These are phyloP conservation scores for Callionymus lyra DNA, from an alignment of 2,113 vertebrate genomes.

Conservation along the genomic window DNA sequence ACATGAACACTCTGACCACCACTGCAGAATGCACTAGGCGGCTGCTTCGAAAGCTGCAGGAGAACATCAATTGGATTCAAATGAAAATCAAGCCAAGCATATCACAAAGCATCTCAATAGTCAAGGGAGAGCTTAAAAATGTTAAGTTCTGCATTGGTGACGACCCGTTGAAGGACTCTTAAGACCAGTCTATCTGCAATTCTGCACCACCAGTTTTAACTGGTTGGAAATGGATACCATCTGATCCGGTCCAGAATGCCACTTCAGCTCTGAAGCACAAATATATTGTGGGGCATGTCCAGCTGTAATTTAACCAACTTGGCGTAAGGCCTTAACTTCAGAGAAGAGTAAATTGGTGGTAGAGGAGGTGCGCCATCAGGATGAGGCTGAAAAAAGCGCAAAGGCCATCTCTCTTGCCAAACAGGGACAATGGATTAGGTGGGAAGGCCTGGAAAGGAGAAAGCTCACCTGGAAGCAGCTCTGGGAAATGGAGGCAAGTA, in stretches of 20 bases:
- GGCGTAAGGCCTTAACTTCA: background rate
- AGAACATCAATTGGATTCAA: too few relatives aligned
- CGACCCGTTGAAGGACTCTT: conserved; percentile 1
- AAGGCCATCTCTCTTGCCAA: background rate
- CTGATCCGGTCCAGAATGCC: background rate
- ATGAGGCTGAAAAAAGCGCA: background rate
- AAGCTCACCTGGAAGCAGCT: background rate
- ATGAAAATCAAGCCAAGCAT: too few relatives aligned
- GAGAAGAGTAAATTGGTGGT: background rate
- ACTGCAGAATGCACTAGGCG: too few relatives aligned
- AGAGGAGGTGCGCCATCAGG: background rate
- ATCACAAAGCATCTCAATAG: too few relatives aligned
- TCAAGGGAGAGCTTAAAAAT: too few relatives aligned
- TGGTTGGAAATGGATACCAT: conserved; percentile 4
- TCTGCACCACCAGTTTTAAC: background rate
- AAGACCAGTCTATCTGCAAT: background rate
- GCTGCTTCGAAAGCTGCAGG: too few relatives aligned
- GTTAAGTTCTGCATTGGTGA: too few relatives aligned
- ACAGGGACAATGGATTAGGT: background rate
- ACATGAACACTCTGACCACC: too few relatives aligned
- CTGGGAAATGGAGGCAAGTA: background rate
- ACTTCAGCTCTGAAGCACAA: background rate
- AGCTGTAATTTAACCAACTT: background rate
- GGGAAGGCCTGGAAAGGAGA: background rate
- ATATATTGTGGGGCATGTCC: background rate